Base-by-base conservation (phyloP, 2,888 invertebrate species). In the Phyllotreta striolata region DNA sequence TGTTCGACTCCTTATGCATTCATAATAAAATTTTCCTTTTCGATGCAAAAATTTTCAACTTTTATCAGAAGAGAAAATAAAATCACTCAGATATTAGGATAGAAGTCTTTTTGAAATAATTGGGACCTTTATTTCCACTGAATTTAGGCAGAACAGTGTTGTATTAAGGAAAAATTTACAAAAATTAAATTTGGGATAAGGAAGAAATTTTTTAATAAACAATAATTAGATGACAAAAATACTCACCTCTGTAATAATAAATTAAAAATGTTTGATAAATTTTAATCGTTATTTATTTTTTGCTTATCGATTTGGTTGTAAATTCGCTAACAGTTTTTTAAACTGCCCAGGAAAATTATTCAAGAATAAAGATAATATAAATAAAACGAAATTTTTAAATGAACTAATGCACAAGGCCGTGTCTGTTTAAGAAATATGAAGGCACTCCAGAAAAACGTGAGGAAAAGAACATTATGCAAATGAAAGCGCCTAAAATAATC, bases 401-500 rank as follows among this genome's bases (percentile, higher is more conserved):
- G 6, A 34, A 10, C 12, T 38, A 38, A 13, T 13, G 37, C 39
- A 39, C 6, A 38, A 39, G 12, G 52, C n/a, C 52, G 52, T 12
- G 5, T 49, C 49, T 52, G 52, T 52, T 52, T 58, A 37, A 61
- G 54, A 62, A 47, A 54, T 54, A 64, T 61, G 39, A 59, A 64
- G 40, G 60, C 43, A 39, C 47, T 60, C 44, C n/a, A 47, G 56
- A 43, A 57, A 43, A 62, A 68, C 62, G 66, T 66, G 67, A 63
- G 43, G 60, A 67, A 55, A 61, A 56, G 58, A 62, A 58, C 67
- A 72, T 73, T 73, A 71, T 71, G 70, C 60, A 73, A 73, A 72
- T 71, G 68, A 70, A 71, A 72, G 71, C 66, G 63, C 65, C 66
- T 52, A 52, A 70, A 70, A 70, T 70, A 70, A 70, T 68, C 66